Percentiles rank a stretch among this genome's conserved stretches.
Evolutionary conservation across 2,888 invertebrate genomes (phyloP).

Genomic region (Aspidiotus destructor): DNA sequence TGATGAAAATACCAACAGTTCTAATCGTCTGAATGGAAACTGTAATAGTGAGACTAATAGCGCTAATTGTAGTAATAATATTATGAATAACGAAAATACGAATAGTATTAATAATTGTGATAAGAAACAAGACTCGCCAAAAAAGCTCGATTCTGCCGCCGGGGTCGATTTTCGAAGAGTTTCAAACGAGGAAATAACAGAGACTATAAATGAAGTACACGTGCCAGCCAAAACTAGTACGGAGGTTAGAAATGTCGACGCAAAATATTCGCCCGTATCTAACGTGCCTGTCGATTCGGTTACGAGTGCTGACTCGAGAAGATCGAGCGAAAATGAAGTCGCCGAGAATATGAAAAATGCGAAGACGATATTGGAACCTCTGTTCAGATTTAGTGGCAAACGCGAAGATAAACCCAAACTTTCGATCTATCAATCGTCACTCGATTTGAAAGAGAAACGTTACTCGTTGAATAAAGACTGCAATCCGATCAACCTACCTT

Average conservation of each 20-base stretch:
- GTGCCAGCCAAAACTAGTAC: neutral
- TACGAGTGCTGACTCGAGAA: constrained; percentile 1
- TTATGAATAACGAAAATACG: constrained; percentile 13
- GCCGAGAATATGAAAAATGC: constrained; percentile 24
- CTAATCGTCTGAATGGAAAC: constrained; percentile 4
- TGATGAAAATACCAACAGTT: constrained; percentile 23
- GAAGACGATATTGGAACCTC: constrained; percentile 23
- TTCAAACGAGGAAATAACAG: neutral
- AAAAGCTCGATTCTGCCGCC: neutral
- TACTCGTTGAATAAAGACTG: constrained; percentile 22
- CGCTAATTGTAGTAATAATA: neutral
- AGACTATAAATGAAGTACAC: neutral
- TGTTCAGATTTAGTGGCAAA: constrained; percentile 10
- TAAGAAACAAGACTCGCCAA: constrained; percentile 3
- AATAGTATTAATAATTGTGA: neutral
- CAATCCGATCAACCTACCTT: constrained; percentile 10
- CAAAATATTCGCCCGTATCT: neutral
- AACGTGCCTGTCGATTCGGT: constrained; percentile 12
- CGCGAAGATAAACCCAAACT: neutral
- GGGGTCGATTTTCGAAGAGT: constrained; percentile 3
- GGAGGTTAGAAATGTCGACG: neutral
- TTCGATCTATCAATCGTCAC: constrained; percentile 10
- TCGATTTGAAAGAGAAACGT: constrained; percentile 16
- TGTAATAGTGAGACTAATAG: constrained; percentile 3
- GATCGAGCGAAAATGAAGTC: constrained; percentile 1